Base-by-base conservation (phyloP, 2,113 vertebrate genomes). In the Dipodomys stephensi region DNA sequence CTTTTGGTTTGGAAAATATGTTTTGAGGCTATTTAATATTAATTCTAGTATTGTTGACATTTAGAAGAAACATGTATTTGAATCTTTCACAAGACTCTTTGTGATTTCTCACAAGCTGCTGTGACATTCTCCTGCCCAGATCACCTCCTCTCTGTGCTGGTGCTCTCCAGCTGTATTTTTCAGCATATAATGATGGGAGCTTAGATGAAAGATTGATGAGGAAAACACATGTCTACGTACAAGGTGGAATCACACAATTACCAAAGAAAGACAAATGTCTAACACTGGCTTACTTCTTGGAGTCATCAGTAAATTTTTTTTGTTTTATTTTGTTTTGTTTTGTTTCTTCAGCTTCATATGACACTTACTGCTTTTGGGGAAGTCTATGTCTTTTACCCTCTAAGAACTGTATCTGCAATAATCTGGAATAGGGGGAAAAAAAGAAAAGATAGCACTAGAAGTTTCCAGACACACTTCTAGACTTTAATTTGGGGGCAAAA, bases 401-500 rank as follows among this genome's bases (percentile, higher is more conserved):
- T 57, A 57, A 57, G 53, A 57, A 57, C 15, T 57, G 53, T 57
- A 57, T 57, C 53, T 57, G 53, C 39, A 39, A 39, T 39, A 39
- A 35, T 49, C 8, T 20, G n/a, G 19, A 6, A 15, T 10, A n/a
- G 4, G 27, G 20, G 7, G 69, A 62, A 53, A 49, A 62, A 39
- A 39, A 39, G 5, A 39, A 39, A 39, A 39, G 4, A 18, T 18
- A 22, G 16, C 12, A 35, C 44, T 68, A 68, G 6, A 46, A 72
- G 10, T 46, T 30, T 72, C 53, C 5, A 60, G 25, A 35, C 80
- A 32, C 6, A 20, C 6, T 65, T 60, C 73, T 90, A 88, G 32
- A 69, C 68, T 94, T 84, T 81, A 94, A 85, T 22, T 87, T 69
- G 25, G 15, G 92, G 67, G 30, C 15, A 93, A 79, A 88, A 87